Base-by-base conservation (phyloP, 2,113 vertebrate genomes). In the Lagopus muta region DNA sequence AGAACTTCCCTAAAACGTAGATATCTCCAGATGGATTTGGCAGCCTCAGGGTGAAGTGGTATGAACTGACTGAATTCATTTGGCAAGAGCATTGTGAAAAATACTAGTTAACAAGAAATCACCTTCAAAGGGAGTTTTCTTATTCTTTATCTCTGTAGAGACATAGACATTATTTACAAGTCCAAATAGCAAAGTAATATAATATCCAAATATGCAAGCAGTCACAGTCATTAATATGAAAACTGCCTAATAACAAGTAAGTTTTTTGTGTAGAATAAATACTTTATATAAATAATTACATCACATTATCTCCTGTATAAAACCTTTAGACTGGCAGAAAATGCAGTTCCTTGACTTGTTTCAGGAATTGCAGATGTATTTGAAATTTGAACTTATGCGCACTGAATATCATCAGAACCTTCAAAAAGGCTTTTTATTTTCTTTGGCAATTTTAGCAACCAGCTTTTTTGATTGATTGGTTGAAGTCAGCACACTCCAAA, bases 1-100 rank as follows among this genome's bases (percentile, higher is more conserved):
- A 30, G 25, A 91, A 96, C 80, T 95, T 92, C 94, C 67, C 66
- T 94, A 95, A 93, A 92, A 95, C 34, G 48, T 36, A 80, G 89
- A 79, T 91, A 94, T 94, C 92, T 97, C 81, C 88, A 89, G 80
- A 32, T 21, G 13, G 24, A 91, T 89, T 90, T 66, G 75, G 40
- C 24, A 93, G 28, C 21, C 77, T 86, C 5, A 0, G 21, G 18
- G 28, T 36, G 36, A 89, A 85, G 64, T 14, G 4, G 2, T 13
- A 74, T 30, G 8, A 54, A 28, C 15, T 69, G 14, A 45, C 21
- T 13, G 13, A 89, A 52, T 72, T 90, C 4, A 90, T 61, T 60
- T 52, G 4, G 25, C 73, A 70, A 72, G 10, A 62, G 4, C 32
- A n/a, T 34, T 92, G 57, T 62, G 50, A 77, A 72, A 87, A 54